Base-by-base conservation (phyloP, 2,113 vertebrate species). In the Fregetta grallaria region DNA sequence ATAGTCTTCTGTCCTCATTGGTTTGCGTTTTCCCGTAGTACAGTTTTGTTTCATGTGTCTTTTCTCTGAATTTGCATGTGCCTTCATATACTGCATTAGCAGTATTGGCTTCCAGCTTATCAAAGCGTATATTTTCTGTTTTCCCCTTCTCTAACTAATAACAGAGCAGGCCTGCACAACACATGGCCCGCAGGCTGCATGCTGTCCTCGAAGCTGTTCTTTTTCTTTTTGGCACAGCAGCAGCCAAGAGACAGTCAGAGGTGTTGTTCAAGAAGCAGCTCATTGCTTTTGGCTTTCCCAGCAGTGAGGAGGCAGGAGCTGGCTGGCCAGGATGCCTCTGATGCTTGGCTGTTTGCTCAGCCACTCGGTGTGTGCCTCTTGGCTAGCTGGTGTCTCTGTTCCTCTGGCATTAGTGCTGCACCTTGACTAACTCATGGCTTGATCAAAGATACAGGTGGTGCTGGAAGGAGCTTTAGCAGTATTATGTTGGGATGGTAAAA, bases 201-300 rank as follows among this genome's bases (percentile, higher is more conserved):
- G 91, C 87, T 90, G 93, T 94, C 73, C 81, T 83, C 0, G 4
- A 82, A 94, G 90, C 91, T 95, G 83, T 74, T 88, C 71, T 68
- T 87, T 61, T 79, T 36, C 18, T 53, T 94, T 61, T 58, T 76
- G 66, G 65, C 7, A 4, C 72, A 65, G 52, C 27, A 80, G 72
- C 34, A 89, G 59, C 94, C 65, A 63, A 92, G 73, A 92, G 70
- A 44, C 47, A 73, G 82, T 80, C 49, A 78, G 84, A 94, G 77
- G 70, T 93, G 93, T 85, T 87, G 89, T 79, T 95, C 13, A 22
- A 88, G 83, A 65, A 79, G 87, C 44, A 76, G 62, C 66, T 94
- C 62, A 0, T 50, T 26, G 56, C 40, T 63, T 78, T 95, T 93
- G 93, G 91, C 94, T 68, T 91, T 95, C 56, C 66, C 50, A 66